phyloP scores from a whole-genome alignment of 2,888 invertebrate genomes.

The Cosmia pyralina region DNA sequence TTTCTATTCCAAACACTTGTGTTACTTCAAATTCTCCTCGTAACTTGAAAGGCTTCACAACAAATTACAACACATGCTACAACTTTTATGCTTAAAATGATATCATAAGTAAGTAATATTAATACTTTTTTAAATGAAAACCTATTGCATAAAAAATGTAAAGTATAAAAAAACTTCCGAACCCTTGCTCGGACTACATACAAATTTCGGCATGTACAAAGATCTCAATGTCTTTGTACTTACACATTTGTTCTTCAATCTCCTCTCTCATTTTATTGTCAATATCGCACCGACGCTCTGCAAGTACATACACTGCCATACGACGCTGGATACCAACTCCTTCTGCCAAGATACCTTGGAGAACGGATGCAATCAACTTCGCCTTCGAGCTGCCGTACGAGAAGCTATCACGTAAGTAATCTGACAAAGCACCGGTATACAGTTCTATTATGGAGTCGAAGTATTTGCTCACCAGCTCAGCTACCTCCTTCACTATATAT shows the following conservation, averaged over 20 bases:
- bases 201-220: conserved; percentile 31
- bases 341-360: conserved; percentile 51
- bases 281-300: conserved; percentile 5
- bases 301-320: conserved; percentile 45
- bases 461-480: conserved; percentile 68
- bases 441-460: conserved; percentile 74
- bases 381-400: conserved; percentile 10
- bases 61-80: conserved; percentile 54
- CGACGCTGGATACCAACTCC: conserved; percentile 50
- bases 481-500: conserved; percentile 71
- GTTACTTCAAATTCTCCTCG: background rate
- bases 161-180: background rate
- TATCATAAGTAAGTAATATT: conserved; percentile 41
- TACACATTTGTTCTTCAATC: conserved; percentile 25
- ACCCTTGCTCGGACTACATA: background rate
- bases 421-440: conserved; percentile 65
- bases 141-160: background rate
- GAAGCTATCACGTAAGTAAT: conserved; percentile 61
- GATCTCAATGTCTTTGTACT: conserved; percentile 13
- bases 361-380: conserved; percentile 27
- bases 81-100: background rate
- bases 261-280: conserved; percentile 16
- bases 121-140: conserved; percentile 9
- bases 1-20: background rate
- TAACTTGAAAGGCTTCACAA: background rate